Percentiles rank a stretch among this genome's conserved stretches.
Conservation (phyloP, 2,797 vertebrate species). For the Rhabdophis nuchalis region DNA sequence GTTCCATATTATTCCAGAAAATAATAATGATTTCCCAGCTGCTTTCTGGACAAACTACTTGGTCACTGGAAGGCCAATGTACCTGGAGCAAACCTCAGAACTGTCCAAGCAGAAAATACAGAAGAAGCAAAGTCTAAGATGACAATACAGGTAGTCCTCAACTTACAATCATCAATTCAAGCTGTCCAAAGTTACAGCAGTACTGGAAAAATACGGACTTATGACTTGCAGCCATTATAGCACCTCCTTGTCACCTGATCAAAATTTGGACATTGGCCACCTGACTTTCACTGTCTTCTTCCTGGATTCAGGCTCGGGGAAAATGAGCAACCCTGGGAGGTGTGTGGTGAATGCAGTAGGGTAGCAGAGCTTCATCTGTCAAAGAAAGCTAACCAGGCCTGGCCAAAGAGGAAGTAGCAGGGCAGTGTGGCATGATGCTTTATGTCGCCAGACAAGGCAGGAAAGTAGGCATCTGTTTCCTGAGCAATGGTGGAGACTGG, state of each 20-base stretch:
- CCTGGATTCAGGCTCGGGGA: background rate
- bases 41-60: background rate
- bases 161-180: background rate
- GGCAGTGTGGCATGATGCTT: background rate
- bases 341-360: background rate
- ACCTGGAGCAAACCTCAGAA: background rate
- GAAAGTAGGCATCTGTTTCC: background rate
- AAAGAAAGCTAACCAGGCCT: background rate
- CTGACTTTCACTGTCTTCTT: background rate
- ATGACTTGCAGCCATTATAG: background rate
- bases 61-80: background rate
- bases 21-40: background rate
- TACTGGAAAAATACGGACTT: background rate
- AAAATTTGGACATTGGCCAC: background rate
- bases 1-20: background rate
- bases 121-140: background rate
- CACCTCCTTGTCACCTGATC: background rate
- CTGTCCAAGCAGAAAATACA: background rate
- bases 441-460: background rate
- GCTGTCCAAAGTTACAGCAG: background rate
- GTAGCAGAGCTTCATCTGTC: background rate
- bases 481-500: background rate
- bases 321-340: background rate
- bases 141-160: background rate
- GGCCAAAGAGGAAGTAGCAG: background rate